These are phyloP conservation scores for Episyrphus balteatus DNA, from an alignment of 1,140 invertebrate genomes.

Conservation along the genomic window DNA sequence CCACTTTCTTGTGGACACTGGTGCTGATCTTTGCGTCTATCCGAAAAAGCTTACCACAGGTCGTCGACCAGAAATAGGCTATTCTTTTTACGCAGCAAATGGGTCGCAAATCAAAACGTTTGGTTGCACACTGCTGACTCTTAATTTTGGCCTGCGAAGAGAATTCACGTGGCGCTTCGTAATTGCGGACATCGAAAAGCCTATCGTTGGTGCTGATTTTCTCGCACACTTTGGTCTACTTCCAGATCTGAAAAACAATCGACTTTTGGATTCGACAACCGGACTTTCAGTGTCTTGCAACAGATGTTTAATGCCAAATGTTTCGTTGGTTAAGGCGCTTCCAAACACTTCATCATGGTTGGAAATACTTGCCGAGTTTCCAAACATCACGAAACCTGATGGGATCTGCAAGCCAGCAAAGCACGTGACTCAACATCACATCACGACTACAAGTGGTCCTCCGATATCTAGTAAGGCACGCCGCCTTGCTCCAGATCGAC, in stretches of 20 bases:
- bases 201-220: constrained; percentile 24
- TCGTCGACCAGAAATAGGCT: too few species aligned
- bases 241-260: constrained; percentile 21
- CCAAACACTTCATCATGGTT: constrained; percentile 1
- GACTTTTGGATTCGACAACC: constrained; percentile 14
- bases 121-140: constrained; percentile 18
- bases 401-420: not conserved
- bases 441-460: constrained; percentile 15
- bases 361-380: constrained; percentile 12
- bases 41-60: not conserved
- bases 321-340: not conserved
- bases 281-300: too few species aligned
- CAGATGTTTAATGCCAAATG: not conserved
- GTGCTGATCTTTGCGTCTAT: not conserved
- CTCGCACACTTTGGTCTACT: constrained; percentile 28
- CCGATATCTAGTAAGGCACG: constrained; percentile 23
- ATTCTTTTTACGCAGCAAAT: constrained; percentile 2
- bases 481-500: constrained; percentile 24
- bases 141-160: constrained; percentile 24
- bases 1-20: not conserved
- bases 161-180: constrained; percentile 29
- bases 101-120: constrained; percentile 23
- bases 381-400: constrained; percentile 20
- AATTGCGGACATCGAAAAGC: constrained; percentile 25
- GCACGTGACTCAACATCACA: not conserved